Base-by-base conservation (phyloP, 2,888 invertebrate genomes). In the Lamellibrachia columna region DNA sequence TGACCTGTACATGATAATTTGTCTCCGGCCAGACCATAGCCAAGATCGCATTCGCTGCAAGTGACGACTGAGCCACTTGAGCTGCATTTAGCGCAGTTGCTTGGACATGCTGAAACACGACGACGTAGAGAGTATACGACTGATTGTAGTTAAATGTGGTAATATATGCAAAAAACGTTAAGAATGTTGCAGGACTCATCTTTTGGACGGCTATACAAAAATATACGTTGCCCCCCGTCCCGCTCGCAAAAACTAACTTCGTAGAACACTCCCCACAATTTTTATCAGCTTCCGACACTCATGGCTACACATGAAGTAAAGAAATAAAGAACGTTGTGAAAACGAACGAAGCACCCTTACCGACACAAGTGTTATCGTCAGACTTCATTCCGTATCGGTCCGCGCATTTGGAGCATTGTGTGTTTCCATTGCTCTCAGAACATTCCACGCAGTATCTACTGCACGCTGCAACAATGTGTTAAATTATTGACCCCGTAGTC, bases 21-120 rank as follows among this genome's bases (percentile, higher is more conserved):
- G 90, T 90, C 90, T 8, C 40, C 90, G 90, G 90, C 90, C 90
- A 90, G 90, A 40, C 90, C 90, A 52, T 90, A 90, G 52, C 90
- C 90, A 8, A 3, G 15, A 3, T 90, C 15, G 90, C 90, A 90
- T 52, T 28, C 28, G 15, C 8, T 90, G 90, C 90, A 90, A 15
- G 52, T 90, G 90, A 40, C 52, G 8, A 52, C 28, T 8, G 90
- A 15, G 1, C 53, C 15, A 53, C n/a, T 4, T n/a, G 15, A 22
- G 91, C n/a, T 22, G n/a, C 91, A 91, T 91, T 22, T 15, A 4
- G 15, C 6, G 91, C 91, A 91, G 28, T 91, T 1, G 52, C 52
- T 52, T 3, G 91, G 91, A 2, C 91, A 91, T 3, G 91, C 91
- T 53, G 91, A 7, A 60, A 60, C 60, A 60, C 60, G 60, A 60